Evolutionary conservation across 1,140 invertebrate genomes (phyloP), one percentile per base, ranked within the genome.

Genomic region (Drosophila prosaltans): DNA sequence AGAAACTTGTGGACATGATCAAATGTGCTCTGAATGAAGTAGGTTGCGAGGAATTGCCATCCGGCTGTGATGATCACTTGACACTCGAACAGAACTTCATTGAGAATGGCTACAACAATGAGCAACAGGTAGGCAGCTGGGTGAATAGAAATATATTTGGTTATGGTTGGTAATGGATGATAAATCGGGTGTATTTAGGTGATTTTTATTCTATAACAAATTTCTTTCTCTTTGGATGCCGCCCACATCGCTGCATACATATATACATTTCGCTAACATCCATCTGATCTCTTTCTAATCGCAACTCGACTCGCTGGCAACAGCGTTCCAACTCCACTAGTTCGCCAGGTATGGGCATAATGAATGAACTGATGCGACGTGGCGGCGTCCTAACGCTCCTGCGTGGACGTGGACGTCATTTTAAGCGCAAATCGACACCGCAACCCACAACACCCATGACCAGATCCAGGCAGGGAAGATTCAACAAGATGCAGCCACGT

Each of bases 1-100:
- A 95, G 40, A 95, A 95, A 72, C 95, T 98, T 90, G 94, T 95
- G 4, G 96, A 97, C 76, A 94, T 97, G 73, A 97, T 98, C 64
- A 95, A 95, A 73, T 94, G 95, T 40, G 96, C 97, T n/a, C 92
- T 98, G 40, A 96, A 96, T 69, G 95, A 97, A 90, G 93, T 97
- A 4, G 97, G 97, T 39, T 97, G 96, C 78, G 96, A 97, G 91
- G 96, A 97, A 92, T 94, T 96, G 51, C 97, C 97, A 30, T 95
- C 95, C n/a, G 97, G 96, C 55, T 96, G 96, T 90, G 97, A 97
- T 77, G 94, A 94, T 82, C 91, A 92, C 57, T 91, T 96, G 36
- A 94, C 95, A 1, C 93, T 95, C 70, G 95, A 95, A 83, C 92
- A 92, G 72, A 91, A 75, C 78, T 92, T 92, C 54, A 92, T 92